Percentiles rank a stretch among this genome's conserved stretches.
phyloP scores from a whole-genome alignment of 2,888 invertebrate genomes.

The Aelia acuminata region DNA sequence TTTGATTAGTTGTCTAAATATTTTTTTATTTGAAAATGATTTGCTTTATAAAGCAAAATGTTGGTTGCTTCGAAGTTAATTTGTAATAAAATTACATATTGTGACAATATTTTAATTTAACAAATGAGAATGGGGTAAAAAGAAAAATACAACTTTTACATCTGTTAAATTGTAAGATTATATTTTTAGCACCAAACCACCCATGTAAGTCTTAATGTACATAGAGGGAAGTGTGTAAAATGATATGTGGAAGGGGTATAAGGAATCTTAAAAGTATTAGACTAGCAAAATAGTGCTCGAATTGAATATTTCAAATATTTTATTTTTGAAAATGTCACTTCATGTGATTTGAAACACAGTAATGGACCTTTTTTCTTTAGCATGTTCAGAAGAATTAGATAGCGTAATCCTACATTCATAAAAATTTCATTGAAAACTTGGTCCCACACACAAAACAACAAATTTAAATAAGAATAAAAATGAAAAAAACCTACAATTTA shows the following conservation, averaged over 20 bases:
- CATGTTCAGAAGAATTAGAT: not conserved
- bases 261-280: conserved; percentile 60
- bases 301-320: conserved; percentile 31
- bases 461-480: too few relatives aligned
- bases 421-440: conserved; percentile 50
- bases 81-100: not conserved
- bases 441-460: conserved; percentile 53
- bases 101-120: not conserved
- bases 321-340: not conserved
- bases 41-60: not conserved
- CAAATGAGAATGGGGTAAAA: not conserved
- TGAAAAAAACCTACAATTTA: not conserved
- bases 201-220: conserved; percentile 60
- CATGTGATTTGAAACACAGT: conserved; percentile 8
- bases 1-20: too few relatives aligned
- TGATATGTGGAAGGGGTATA: conserved; percentile 59
- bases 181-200: conserved; percentile 65
- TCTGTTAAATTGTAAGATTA: conserved; percentile 53
- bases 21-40: too few relatives aligned
- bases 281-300: conserved; percentile 64
- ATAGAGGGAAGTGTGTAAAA: conserved; percentile 53
- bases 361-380: conserved; percentile 42
- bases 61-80: not conserved
- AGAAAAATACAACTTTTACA: conserved; percentile 29
- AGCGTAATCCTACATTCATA: not conserved